Conservation (phyloP, 2,888 invertebrate genomes). For the Noctuana brunneofusca region DNA sequence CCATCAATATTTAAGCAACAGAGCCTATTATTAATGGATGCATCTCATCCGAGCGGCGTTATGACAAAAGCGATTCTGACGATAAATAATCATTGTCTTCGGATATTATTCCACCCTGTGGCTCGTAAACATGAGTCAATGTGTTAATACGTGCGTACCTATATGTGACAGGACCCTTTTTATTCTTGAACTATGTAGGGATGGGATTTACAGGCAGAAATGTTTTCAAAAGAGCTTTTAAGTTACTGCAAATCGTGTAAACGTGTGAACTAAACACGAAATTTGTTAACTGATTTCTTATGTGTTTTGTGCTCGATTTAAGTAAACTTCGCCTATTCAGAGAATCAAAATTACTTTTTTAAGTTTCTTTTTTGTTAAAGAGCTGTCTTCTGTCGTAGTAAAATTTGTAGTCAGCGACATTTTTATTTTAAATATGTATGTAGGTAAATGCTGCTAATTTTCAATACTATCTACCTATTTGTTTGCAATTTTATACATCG, state of each 20-base stretch:
- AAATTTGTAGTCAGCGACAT: too few relatives aligned
- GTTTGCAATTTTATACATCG: too few relatives aligned
- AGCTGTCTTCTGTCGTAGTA: too few relatives aligned
- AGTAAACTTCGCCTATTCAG: too few relatives aligned
- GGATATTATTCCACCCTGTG: slow-evolving; percentile 63
- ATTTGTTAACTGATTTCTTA: too few relatives aligned
- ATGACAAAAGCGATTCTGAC: slow-evolving; percentile 62
- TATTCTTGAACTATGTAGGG: slow-evolving; percentile 34
- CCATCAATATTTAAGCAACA: slow-evolving; percentile 57
- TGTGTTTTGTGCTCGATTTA: too few relatives aligned
- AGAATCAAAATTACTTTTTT: too few relatives aligned
- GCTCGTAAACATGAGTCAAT: slow-evolving; percentile 64
- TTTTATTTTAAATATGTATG: too few relatives aligned
- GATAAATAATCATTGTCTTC: slow-evolving; percentile 71
- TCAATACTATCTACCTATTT: too few relatives aligned
- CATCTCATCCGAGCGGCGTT: slow-evolving; percentile 50
- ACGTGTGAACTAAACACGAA: too few relatives aligned
- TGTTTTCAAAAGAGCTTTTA: not conserved
- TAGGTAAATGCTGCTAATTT: too few relatives aligned
- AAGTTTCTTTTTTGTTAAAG: too few relatives aligned
- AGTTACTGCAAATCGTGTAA: not conserved
- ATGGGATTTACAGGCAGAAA: slow-evolving; percentile 1
- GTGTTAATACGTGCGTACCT: slow-evolving; percentile 64
- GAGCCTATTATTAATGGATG: slow-evolving; percentile 59
- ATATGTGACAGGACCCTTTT: slow-evolving; percentile 55